Conservation (phyloP, 2,888 invertebrate species). For the Lasioglossum oenotherae region DNA sequence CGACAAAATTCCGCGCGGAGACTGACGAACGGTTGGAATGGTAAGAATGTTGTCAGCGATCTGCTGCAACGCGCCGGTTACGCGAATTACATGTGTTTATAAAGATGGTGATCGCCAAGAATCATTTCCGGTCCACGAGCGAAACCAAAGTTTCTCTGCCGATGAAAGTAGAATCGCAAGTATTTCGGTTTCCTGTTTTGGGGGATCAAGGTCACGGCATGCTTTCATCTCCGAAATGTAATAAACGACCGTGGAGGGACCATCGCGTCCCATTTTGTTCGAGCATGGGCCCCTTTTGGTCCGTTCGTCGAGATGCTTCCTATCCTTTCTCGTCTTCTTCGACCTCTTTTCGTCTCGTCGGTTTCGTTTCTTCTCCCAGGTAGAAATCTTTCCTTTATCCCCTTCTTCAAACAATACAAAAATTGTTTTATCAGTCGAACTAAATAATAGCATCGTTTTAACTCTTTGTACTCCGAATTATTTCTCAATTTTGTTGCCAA, state of each 20-base stretch:
- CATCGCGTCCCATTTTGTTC: conserved; percentile 39
- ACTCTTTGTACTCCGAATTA: too few species aligned
- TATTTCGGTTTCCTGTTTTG: conserved; percentile 36
- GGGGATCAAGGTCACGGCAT: conserved; percentile 60
- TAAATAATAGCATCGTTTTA: not conserved
- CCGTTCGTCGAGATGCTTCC: not conserved
- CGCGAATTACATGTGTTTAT: not conserved
- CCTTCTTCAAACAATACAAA: not conserved
- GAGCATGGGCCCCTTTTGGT: conserved; percentile 14
- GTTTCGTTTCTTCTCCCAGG: not conserved
- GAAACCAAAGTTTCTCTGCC: conserved; percentile 48
- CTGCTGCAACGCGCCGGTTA: not conserved
- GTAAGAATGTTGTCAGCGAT: not conserved
- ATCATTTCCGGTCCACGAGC: conserved; percentile 20
- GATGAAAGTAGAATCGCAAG: conserved; percentile 50
- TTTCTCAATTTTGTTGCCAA: too few species aligned
- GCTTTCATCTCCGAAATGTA: conserved; percentile 36
- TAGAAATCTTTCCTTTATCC: not conserved
- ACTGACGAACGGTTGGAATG: not conserved
- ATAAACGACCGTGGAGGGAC: conserved; percentile 26
- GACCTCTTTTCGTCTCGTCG: not conserved
- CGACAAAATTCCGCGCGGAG: not conserved
- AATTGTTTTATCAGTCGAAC: not conserved
- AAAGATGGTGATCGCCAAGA: not conserved
- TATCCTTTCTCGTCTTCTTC: not conserved